Percentiles rank a stretch among this genome's conserved stretches.
Conservation (phyloP, 2,888 invertebrate species). For the Harpalus rubripes region DNA sequence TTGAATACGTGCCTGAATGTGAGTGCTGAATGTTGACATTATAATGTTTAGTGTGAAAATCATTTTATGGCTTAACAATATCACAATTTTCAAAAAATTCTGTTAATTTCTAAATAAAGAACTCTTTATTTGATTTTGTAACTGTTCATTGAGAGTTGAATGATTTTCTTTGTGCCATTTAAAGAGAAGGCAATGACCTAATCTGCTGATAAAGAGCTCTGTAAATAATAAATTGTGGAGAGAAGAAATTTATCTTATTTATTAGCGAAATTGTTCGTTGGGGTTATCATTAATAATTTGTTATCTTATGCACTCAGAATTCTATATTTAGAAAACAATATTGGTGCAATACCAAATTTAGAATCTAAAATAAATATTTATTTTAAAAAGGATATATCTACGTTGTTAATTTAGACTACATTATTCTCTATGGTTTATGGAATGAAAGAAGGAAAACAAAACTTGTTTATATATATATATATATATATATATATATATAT, state of each 20-base stretch:
- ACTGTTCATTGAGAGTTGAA: constrained; percentile 32
- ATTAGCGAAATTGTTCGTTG: constrained; percentile 30
- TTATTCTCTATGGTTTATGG: background rate
- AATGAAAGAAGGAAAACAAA: background rate
- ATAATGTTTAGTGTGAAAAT: constrained; percentile 38
- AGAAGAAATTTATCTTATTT: constrained; percentile 36
- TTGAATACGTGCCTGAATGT: constrained; percentile 38
- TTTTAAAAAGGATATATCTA: too few species aligned
- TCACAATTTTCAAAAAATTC: constrained; percentile 1
- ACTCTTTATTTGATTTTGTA: constrained; percentile 21
- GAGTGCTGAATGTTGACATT: constrained; percentile 23
- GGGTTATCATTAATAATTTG: constrained; percentile 37
- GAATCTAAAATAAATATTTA: background rate
- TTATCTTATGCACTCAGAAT: background rate
- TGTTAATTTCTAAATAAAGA: constrained; percentile 14
- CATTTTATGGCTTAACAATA: background rate
- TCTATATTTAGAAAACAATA: constrained; percentile 1
- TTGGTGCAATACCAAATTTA: background rate
- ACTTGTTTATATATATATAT: too few species aligned
- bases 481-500: too few species aligned
- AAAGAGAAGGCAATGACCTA: constrained; percentile 22
- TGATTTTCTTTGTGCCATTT: constrained; percentile 32
- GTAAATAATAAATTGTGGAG: background rate
- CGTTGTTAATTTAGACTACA: background rate
- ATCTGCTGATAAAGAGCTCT: constrained; percentile 5